Base-by-base conservation (phyloP, 2,888 invertebrate genomes). In the Pseudanteris insignis region DNA sequence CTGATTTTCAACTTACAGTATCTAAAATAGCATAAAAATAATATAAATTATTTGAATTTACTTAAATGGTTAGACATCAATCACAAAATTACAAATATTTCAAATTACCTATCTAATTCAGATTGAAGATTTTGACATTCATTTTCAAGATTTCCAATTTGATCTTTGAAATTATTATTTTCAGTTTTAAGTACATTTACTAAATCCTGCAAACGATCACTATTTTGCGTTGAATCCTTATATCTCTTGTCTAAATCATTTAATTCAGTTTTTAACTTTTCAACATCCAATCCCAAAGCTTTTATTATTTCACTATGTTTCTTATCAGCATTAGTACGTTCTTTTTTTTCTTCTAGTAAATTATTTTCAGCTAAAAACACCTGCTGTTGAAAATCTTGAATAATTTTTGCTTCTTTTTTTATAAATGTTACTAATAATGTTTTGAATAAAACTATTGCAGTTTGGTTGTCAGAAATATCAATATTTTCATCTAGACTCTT, bases 281-380 rank as follows among this genome's bases (percentile, higher is more conserved):
- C 78, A 24, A 71, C 67, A 4, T 79, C 79, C 2, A 46, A 41
- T 54, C 79, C 79, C n/a, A 79, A 32, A 21, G 74, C 69, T 21
- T 73, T 71, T 1, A 69, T 67, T 77, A 75, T 78, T 3, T 43
- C 5, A 0, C 36, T 64, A 0, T 66, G 48, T 2, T 73, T 69
- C 48, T 74, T 77, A 30, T 74, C 73, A 0, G 67, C 64, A 38
- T 77, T 73, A 0, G 59, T 44, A 5, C 69, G 66, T 25, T 78
- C 73, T 4, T 67, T 66, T 8, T 67, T 74, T 12, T 71, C 67
- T 0, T 78, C 76, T 11, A 65, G 66, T 0, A 78, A 38, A 28
- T 68, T 69, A 14, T 64, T 57, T 29, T 64, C 70, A 1, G 64
- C 67, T 9, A 43, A 66, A 7, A 70, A 63, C n/a, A 62, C 69